A percentile compares a stretch with the other conserved stretches of the same genome.
phyloP scores from a whole-genome alignment of 1,140 invertebrate genomes.

The Phthorimaea operculella region DNA sequence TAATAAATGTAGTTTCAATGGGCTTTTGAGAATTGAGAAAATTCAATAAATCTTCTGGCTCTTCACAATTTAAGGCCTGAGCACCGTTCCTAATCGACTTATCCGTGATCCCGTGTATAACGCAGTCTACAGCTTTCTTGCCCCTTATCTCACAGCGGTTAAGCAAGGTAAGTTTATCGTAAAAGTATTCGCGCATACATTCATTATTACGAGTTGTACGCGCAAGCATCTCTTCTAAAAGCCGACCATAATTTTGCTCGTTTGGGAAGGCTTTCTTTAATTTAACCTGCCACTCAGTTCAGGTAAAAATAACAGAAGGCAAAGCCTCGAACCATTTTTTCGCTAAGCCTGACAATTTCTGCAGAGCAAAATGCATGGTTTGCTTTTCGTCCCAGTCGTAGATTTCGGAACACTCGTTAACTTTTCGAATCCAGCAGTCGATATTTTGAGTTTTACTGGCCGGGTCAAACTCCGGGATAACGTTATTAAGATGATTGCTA shows the following conservation, averaged over 20 bases:
- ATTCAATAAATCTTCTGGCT: slow-evolving; percentile 9
- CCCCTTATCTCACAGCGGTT: slow-evolving; percentile 1
- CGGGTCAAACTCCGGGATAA: slow-evolving; percentile 4
- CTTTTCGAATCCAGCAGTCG: background rate
- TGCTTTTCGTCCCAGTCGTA: slow-evolving; percentile 14
- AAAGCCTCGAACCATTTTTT: slow-evolving; percentile 23
- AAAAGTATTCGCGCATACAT: slow-evolving; percentile 1
- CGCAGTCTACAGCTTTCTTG: slow-evolving; percentile 3
- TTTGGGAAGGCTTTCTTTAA: slow-evolving; percentile 16
- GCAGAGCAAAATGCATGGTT: slow-evolving; percentile 15
- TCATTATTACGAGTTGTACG: background rate
- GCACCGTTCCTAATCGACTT: slow-evolving; percentile 9
- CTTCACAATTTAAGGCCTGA: slow-evolving; percentile 9
- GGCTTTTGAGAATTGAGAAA: background rate
- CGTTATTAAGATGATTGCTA: slow-evolving; percentile 4
- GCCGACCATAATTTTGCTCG: slow-evolving; percentile 11
- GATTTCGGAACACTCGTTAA: slow-evolving; percentile 1
- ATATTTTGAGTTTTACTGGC: background rate
- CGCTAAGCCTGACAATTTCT: slow-evolving; percentile 16
- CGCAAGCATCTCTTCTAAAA: slow-evolving; percentile 2
- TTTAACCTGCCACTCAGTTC: slow-evolving; percentile 22
- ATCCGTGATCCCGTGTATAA: background rate
- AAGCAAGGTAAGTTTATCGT: background rate
- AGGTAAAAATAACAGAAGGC: slow-evolving; percentile 17
- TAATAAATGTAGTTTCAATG: background rate